phyloP scores from a whole-genome alignment of 2,113 vertebrate genomes.

The Nothobranchius kuhntae region DNA sequence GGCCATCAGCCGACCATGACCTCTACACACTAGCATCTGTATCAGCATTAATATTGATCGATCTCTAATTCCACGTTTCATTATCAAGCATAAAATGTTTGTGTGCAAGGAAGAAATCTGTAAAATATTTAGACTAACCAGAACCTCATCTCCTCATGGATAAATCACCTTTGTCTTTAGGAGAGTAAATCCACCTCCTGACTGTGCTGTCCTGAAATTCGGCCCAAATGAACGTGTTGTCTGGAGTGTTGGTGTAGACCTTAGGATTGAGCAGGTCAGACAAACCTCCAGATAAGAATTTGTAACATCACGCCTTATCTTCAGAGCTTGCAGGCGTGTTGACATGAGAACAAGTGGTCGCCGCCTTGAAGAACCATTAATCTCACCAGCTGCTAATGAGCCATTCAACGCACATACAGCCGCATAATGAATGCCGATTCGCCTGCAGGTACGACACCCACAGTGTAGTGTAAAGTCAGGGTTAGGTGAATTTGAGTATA shows the following conservation, averaged over 20 bases:
- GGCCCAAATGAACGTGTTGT: conserved; percentile 22
- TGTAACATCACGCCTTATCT: conserved; percentile 69
- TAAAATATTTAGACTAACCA: neutral
- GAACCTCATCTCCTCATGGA: neutral
- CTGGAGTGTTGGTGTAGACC: conserved; percentile 34
- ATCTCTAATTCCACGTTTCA: neutral
- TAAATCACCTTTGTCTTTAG: conserved; percentile 3
- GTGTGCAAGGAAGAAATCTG: neutral
- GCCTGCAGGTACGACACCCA: conserved; percentile 3
- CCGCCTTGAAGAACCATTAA: conserved; percentile 71
- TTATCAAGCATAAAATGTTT: neutral
- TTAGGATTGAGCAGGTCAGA: conserved; percentile 29
- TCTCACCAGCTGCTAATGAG: conserved; percentile 76
- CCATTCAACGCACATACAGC: conserved; percentile 61
- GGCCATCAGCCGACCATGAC: no score
- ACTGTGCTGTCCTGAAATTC: conserved; percentile 4
- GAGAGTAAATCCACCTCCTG: neutral
- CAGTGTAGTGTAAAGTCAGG: conserved; percentile 11
- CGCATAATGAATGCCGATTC: conserved; percentile 30
- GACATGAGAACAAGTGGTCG: conserved; percentile 62
- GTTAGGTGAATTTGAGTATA: neutral
- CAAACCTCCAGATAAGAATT: conserved; percentile 58
- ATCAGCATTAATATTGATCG: no score
- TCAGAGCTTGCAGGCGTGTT: conserved; percentile 63
- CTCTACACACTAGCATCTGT: no score